Percentiles rank a stretch among this genome's conserved stretches.
These are phyloP conservation scores for Muscicapa adusta DNA, from an alignment of 2,113 vertebrate species.

Conservation along the genomic window DNA sequence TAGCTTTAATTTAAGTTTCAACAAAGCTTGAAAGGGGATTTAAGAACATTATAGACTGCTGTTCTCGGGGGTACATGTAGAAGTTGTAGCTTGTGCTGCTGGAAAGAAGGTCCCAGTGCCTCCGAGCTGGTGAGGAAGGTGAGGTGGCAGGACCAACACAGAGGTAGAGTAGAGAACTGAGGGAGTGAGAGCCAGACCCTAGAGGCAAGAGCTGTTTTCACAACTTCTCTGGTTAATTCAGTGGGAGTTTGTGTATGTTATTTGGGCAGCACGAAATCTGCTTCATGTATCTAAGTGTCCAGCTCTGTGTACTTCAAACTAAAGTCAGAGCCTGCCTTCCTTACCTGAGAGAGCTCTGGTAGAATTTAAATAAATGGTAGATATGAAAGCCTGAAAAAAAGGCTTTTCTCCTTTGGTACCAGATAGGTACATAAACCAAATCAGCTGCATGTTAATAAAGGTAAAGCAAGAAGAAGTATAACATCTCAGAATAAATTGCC, in stretches of 20 bases:
- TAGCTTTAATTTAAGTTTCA: neutral
- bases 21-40: neutral
- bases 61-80: accelerated
- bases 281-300: neutral
- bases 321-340: neutral
- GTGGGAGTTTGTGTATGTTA: neutral
- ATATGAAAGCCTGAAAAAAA: neutral
- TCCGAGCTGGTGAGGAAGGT: neutral
- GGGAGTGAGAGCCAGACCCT: neutral
- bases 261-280: neutral
- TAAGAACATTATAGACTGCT: neutral
- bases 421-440: neutral
- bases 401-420: neutral
- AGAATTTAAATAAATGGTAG: neutral
- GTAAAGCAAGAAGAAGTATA: neutral
- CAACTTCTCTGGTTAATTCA: neutral
- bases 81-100: neutral
- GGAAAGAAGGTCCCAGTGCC: neutral
- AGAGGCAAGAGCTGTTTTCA: neutral
- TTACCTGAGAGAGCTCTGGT: neutral
- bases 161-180: neutral
- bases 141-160: accelerated
- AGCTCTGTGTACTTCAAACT: neutral
- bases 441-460: neutral
- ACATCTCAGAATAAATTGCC: neutral